Base-by-base conservation (phyloP, 2,888 invertebrate genomes). In the Orthosia gracilis region DNA sequence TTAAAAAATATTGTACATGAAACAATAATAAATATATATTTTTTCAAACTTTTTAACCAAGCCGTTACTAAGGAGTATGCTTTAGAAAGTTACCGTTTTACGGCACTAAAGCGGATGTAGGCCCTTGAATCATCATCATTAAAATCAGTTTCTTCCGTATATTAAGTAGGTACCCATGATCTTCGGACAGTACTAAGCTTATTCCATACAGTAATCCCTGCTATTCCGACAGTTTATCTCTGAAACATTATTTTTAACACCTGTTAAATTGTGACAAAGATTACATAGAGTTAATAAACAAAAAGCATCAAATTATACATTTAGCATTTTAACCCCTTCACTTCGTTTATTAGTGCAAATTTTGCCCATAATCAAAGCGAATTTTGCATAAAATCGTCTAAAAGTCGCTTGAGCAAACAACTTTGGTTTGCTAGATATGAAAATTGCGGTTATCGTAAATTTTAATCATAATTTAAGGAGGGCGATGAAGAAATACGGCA, bases 381-480 rank as follows among this genome's bases (percentile, higher is more conserved):
- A 74, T 85, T 88, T 86, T 86, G 85, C 88, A 89, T 86, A 88
- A 83, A 81, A 84, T 80, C 82, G 59, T 76, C 73, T 57, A 18
- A 78, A 82, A 83, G 67, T 83, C 76, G 76, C 81, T 78, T 75
- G 71, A 76, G 78, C 84, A 85, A 87, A 88, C 84, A 87, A 87
- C 68, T 85, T 85, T 85, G 88, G 91, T 89, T 89, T 89, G 89
- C 63, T 12, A 76, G 85, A 88, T 83, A 79, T 78, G 76, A 77
- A 79, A 80, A 81, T 85, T 76, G 83, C 74, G 78, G 81, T 86
- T 85, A 88, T 87, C 87, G 89, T 94, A 92, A 93, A 94, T 94
- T 94, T 91, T 92, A 93, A 94, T 94, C 90, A 92, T 89, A 91
- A 91, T 92, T 92, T 92, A 86, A 81, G 88, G 85, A 81, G 87